These are phyloP conservation scores for Zootoca vivipara DNA, from an alignment of 2,113 vertebrate species.

Conservation along the genomic window DNA sequence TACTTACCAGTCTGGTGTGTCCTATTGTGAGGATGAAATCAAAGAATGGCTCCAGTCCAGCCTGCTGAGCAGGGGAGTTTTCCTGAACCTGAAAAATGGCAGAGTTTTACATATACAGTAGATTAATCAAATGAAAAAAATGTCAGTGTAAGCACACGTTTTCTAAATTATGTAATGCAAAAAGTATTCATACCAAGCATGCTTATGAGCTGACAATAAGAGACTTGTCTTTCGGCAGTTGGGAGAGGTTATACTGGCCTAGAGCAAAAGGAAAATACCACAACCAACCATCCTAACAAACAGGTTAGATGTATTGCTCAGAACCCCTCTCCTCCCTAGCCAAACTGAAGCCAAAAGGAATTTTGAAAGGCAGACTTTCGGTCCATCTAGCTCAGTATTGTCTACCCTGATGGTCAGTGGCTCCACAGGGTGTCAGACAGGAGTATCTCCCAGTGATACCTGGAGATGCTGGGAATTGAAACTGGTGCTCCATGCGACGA, in stretches of 20 bases:
- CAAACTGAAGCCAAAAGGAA: background rate
- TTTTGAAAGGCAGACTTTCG: background rate
- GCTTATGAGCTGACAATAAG: background rate
- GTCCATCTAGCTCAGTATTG: too few relatives aligned
- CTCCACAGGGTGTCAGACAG: too few relatives aligned
- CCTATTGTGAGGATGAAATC: constrained; percentile 95
- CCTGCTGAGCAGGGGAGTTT: constrained; percentile 90
- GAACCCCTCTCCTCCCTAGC: background rate
- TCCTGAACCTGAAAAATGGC: constrained; percentile 84
- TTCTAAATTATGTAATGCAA: background rate
- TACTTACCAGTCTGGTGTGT: constrained; percentile 85
- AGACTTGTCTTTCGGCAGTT: background rate
- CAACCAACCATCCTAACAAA: background rate
- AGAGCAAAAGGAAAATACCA: background rate
- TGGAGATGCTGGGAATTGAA: too few relatives aligned
- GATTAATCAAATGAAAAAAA: rapidly evolving
- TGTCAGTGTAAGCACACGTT: background rate
- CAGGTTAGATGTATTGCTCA: background rate
- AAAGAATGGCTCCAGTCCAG: constrained; percentile 93
- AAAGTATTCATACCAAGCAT: background rate
- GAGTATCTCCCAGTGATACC: too few relatives aligned
- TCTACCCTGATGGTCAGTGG: too few relatives aligned
- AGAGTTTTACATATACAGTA: background rate
- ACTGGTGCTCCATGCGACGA: too few relatives aligned
- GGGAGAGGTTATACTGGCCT: background rate